A percentile compares a stretch with the other conserved stretches of the same genome.
phyloP scores from a whole-genome alignment of 2,797 vertebrate genomes.

The Hylomyscus alleni region DNA sequence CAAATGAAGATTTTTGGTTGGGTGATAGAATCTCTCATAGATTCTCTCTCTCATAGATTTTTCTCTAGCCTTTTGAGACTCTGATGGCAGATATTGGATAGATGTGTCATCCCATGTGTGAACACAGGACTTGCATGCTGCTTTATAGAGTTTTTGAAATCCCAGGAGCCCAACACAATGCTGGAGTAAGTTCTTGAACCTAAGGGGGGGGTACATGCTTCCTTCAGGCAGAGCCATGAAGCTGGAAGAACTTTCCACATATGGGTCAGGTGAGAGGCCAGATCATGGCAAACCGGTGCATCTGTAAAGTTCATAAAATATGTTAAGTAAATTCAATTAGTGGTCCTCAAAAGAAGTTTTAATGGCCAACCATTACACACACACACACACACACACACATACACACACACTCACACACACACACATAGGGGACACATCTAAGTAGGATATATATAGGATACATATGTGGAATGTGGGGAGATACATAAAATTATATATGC shows the following conservation, averaged over 20 bases:
- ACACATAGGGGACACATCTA: neutral
- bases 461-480: constrained; percentile 17
- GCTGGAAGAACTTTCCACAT: neutral
- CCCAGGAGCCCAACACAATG: neutral
- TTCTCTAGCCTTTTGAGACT: neutral
- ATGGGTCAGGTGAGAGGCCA: neutral
- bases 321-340: neutral
- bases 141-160: neutral
- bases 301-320: neutral
- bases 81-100: neutral
- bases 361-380: neutral
- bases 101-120: neutral
- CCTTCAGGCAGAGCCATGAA: neutral
- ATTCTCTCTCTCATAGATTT: neutral
- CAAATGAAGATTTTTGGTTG: neutral
- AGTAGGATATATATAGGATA: neutral
- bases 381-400: neutral
- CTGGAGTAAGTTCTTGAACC: neutral
- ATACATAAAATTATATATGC: neutral
- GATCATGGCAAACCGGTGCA: neutral
- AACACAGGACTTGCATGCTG: fast-evolving
- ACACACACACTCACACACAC: neutral
- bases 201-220: fast-evolving
- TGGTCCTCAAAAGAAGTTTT: constrained; percentile 24
- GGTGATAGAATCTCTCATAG: neutral